Conservation (phyloP, 2,797 vertebrate genomes). For the Sitta carolinensis region DNA sequence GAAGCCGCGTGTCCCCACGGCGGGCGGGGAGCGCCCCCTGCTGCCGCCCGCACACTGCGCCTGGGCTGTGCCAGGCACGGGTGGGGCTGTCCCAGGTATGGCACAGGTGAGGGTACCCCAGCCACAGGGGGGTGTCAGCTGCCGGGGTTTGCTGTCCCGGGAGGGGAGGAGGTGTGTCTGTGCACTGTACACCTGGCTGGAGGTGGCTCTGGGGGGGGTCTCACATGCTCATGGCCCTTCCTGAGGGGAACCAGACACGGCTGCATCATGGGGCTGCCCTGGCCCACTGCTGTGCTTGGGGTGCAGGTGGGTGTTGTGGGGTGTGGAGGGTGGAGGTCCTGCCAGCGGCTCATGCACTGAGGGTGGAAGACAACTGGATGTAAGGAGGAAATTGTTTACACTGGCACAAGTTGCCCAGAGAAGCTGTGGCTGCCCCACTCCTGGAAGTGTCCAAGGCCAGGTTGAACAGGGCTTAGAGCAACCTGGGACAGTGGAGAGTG, state of each 20-base stretch:
- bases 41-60: neutral
- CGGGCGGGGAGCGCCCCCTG: neutral
- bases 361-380: neutral
- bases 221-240: neutral
- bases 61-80: neutral
- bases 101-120: neutral
- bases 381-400: neutral
- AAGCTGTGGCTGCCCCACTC: neutral
- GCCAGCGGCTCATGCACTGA: neutral
- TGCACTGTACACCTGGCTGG: neutral
- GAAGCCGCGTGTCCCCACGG: neutral
- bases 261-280: neutral
- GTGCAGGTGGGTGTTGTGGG: neutral
- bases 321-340: neutral
- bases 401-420: neutral
- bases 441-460: neutral
- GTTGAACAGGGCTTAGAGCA: neutral
- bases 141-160: accelerated
- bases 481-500: accelerated
- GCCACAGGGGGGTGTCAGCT: neutral
- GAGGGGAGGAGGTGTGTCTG: neutral
- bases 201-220: neutral
- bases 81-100: too few species aligned
- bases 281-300: neutral
- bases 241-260: too few species aligned